A percentile compares a stretch with the other conserved stretches of the same genome.
Conservation (phyloP, 2,113 vertebrate genomes). For the Urocynchramus pylzowi region DNA sequence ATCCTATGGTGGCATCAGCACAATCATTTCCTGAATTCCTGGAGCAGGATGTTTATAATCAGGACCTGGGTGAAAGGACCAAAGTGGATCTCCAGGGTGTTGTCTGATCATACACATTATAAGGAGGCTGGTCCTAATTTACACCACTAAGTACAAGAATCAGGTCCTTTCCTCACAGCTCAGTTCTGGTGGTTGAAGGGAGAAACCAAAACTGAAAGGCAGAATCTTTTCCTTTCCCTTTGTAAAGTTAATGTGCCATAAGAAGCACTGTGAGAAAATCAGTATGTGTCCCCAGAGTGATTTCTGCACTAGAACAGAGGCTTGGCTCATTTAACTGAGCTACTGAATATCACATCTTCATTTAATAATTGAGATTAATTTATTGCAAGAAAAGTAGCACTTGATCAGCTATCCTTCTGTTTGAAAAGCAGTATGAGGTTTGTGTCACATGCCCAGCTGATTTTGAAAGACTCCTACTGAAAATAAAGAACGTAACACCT, state of each 20-base stretch:
- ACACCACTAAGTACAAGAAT: not conserved
- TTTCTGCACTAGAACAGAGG: not conserved
- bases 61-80: not conserved
- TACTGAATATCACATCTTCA: not conserved
- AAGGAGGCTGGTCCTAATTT: not conserved
- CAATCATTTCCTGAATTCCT: not conserved
- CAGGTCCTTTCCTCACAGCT: not conserved
- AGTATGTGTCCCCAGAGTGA: not conserved
- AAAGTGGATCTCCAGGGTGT: not conserved
- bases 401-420: not conserved
- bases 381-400: not conserved
- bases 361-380: constrained; percentile 14
- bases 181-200: not conserved
- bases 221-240: not conserved
- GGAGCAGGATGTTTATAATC: not conserved
- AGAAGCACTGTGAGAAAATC: not conserved
- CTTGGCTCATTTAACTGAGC: not conserved
- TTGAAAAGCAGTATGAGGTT: not conserved
- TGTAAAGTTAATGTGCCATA: not conserved
- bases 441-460: not conserved
- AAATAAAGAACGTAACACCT: not conserved
- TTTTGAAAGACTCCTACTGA: not conserved
- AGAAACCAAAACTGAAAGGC: not conserved
- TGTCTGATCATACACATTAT: accelerated
- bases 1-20: not conserved